Base-by-base conservation (phyloP, 1,140 invertebrate genomes). In the Eumeta japonica region DNA sequence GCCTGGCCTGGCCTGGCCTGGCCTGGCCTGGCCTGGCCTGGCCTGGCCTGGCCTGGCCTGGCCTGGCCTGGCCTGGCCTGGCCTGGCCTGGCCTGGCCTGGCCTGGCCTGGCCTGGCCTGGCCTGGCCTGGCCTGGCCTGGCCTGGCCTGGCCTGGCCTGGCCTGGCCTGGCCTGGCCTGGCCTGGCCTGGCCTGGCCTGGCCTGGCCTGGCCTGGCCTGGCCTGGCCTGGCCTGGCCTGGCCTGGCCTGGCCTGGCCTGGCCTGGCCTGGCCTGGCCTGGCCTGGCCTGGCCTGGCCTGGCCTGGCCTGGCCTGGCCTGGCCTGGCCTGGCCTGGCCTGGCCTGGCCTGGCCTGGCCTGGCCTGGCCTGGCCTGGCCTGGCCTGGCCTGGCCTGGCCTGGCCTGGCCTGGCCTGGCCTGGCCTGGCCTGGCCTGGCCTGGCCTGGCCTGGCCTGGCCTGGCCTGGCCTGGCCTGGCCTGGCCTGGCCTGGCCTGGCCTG, bases 251-350 rank as follows among this genome's bases (percentile, higher is more conserved):
- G n/a, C 20, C 20, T n/a, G 20, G n/a, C 20, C 20, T n/a, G 20
- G n/a, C 20, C 20, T n/a, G 20, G n/a, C 20, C 20, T n/a, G 20
- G n/a, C 20, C 20, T 24, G 20, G n/a, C 20, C 20, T n/a, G 20
- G n/a, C 20, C 20, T 24, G 20, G n/a, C 20, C 20, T 24, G 20
- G n/a, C 20, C 20, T 24, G 20, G n/a, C 20, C 45, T 31, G 11
- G 48, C 24, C 46, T 39, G 36, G 37, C 47, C 45, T 24, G 39
- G 28, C 20, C 20, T 24, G 20, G n/a, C 20, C 20, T 24, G 39
- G n/a, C 5, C 20, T 24, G 20, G n/a, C 20, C 20, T 24, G 20
- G n/a, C 20, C 20, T 24, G 20, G n/a, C 20, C 20, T 24, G 20
- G n/a, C 20, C 20, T 24, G 20, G n/a, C n/a, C 20, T 24, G 20